Evolutionary conservation across 2,113 vertebrate genomes (phyloP).

Genomic region (Melierax canorus): DNA sequence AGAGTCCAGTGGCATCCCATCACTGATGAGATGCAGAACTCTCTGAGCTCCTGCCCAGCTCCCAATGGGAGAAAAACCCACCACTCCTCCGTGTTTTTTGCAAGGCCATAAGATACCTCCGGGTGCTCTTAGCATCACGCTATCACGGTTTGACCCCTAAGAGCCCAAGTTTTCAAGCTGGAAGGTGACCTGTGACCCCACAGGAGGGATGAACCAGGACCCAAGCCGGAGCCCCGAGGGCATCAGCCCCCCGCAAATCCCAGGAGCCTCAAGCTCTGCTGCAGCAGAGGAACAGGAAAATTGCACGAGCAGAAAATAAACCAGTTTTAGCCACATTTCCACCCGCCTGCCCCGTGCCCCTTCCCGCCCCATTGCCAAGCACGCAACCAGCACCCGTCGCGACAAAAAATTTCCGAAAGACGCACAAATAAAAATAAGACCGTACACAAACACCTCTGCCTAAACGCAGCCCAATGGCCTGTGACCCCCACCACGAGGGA

Average conservation of each 20-base stretch:
- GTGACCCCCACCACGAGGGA: neutral
- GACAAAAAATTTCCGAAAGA: neutral
- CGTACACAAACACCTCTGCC: neutral
- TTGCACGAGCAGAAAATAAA: neutral
- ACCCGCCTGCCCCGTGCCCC: fast-evolving
- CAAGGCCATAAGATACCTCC: neutral
- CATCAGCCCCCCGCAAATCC: neutral
- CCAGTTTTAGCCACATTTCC: neutral
- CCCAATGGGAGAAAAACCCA: fast-evolving
- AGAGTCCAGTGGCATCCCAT: neutral
- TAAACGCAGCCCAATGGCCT: neutral
- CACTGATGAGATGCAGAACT: fast-evolving
- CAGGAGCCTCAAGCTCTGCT: neutral
- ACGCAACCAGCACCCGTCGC: neutral
- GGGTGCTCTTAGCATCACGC: fast-evolving
- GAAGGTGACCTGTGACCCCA: neutral
- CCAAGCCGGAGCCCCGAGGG: fast-evolving
- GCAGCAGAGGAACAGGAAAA: neutral
- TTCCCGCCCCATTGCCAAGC: neutral
- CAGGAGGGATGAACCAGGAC: neutral
- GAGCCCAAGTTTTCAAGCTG: neutral
- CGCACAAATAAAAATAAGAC: neutral
- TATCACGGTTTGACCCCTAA: fast-evolving
- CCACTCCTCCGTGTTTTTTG: fast-evolving
- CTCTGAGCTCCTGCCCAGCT: neutral